Percentiles rank a stretch among this genome's conserved stretches.
These are phyloP conservation scores for Tipula helvola DNA, from an alignment of 2,888 invertebrate genomes.

Conservation along the genomic window DNA sequence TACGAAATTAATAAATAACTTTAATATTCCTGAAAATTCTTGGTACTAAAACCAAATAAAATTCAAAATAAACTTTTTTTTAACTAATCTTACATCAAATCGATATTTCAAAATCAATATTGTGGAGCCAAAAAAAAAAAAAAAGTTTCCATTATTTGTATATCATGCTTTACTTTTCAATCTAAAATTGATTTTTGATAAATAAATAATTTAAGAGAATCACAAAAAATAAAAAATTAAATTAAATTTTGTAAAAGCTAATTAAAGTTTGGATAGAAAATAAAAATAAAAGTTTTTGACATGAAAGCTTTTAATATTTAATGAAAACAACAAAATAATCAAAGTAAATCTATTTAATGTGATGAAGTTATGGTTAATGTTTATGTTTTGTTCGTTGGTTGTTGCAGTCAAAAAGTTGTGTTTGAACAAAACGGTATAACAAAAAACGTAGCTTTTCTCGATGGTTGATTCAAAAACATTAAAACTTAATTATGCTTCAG, in stretches of 20 bases:
- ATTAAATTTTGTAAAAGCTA: neutral
- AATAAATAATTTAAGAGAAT: neutral
- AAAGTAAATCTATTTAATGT: neutral
- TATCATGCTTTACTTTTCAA: neutral
- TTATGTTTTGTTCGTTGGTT: neutral
- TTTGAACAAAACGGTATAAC: too few relatives aligned
- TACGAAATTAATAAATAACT: too few relatives aligned
- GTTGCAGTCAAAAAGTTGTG: too few relatives aligned
- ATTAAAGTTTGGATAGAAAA: neutral
- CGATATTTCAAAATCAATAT: neutral
- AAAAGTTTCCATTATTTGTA: neutral
- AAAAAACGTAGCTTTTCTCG: too few relatives aligned
- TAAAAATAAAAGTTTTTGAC: neutral
- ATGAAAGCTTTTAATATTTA: neutral
- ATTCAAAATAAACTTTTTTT: neutral
- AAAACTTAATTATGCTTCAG: too few relatives aligned
- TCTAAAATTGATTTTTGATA: neutral
- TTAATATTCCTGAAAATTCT: neutral
- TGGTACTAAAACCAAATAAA: neutral
- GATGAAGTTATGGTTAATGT: neutral
- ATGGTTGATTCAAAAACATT: too few relatives aligned
- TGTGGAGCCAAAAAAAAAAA: neutral
- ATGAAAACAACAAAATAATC: neutral
- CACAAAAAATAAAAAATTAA: neutral
- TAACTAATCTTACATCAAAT: neutral